These are phyloP conservation scores for Crotalus tigris DNA, from an alignment of 2,113 vertebrate genomes.

Conservation along the genomic window DNA sequence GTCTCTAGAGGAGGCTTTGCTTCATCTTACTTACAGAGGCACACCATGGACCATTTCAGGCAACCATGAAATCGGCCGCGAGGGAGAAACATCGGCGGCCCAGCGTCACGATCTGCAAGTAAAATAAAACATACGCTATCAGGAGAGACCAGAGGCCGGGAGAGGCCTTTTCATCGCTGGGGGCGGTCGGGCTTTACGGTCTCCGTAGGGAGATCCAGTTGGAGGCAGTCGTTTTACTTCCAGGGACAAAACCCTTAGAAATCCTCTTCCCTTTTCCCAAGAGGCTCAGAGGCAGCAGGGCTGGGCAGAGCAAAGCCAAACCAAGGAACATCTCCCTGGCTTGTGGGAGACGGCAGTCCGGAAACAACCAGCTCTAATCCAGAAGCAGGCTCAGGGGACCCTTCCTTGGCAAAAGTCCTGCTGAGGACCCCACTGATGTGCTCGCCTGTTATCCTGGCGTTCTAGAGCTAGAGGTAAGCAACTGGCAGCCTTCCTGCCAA, in stretches of 20 bases:
- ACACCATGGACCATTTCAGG: slow-evolving; percentile 83
- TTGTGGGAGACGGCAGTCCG: neutral
- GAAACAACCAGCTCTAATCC: neutral
- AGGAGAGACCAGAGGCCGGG: slow-evolving; percentile 62
- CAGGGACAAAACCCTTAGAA: neutral
- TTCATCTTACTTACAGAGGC: slow-evolving; percentile 79
- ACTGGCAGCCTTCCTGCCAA: neutral
- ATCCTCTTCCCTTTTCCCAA: neutral
- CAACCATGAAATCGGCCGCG: slow-evolving; percentile 78
- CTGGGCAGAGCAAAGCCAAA: neutral
- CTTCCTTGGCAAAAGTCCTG: neutral
- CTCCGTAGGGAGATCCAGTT: neutral
- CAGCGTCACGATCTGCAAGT: slow-evolving; percentile 77
- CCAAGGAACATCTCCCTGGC: neutral
- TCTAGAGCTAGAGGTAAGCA: too few species aligned
- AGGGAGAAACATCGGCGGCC: slow-evolving; percentile 71
- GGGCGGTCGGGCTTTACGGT: neutral
- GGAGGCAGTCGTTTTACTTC: neutral
- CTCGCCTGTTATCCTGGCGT: neutral
- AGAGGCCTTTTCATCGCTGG: slow-evolving; percentile 7
- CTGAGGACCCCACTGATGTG: neutral
- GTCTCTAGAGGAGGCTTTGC: slow-evolving; percentile 47
- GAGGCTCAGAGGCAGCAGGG: too few species aligned
- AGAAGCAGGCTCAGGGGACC: neutral
- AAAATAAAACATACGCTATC: slow-evolving; percentile 74